phyloP scores from a whole-genome alignment of 2,888 invertebrate species.

The Habroteleia sp. region DNA sequence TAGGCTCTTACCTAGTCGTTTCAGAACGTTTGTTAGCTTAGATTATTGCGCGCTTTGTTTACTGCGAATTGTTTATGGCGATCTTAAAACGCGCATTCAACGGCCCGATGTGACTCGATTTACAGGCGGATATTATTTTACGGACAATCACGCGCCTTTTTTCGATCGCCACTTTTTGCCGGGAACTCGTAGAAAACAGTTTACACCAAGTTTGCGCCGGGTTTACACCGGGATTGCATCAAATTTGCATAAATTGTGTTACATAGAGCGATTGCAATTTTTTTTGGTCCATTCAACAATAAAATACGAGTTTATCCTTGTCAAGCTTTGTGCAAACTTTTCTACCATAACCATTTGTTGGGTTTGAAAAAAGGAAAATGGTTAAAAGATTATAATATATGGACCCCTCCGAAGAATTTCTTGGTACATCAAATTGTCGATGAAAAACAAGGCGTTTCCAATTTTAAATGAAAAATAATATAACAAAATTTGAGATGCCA shows the following conservation, averaged over 20 bases:
- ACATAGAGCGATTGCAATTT: background rate
- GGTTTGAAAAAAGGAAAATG: no score
- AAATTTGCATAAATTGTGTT: background rate
- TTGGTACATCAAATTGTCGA: no score
- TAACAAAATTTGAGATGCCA: no score
- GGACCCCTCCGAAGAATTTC: no score
- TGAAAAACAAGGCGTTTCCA: no score
- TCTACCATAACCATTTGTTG: no score
- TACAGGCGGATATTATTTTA: slow-evolving; percentile 24
- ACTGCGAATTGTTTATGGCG: slow-evolving; percentile 49
- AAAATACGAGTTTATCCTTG: no score
- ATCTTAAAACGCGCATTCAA: slow-evolving; percentile 42
- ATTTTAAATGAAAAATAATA: no score
- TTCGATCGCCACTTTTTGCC: background rate
- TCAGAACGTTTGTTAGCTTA: slow-evolving; percentile 44
- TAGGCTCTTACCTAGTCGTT: slow-evolving; percentile 88
- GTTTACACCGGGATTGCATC: background rate
- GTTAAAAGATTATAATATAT: no score
- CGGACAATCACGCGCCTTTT: slow-evolving; percentile 11
- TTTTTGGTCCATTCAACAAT: no score
- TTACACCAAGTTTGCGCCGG: background rate
- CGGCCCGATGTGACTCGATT: slow-evolving; percentile 8
- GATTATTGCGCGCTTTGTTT: slow-evolving; percentile 58
- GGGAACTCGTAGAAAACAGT: background rate
- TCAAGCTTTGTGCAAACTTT: no score